Percentiles rank a stretch among this genome's conserved stretches.
phyloP scores from a whole-genome alignment of 64 coral and sea anemone genomes.

The Stichodactyla mertensii region DNA sequence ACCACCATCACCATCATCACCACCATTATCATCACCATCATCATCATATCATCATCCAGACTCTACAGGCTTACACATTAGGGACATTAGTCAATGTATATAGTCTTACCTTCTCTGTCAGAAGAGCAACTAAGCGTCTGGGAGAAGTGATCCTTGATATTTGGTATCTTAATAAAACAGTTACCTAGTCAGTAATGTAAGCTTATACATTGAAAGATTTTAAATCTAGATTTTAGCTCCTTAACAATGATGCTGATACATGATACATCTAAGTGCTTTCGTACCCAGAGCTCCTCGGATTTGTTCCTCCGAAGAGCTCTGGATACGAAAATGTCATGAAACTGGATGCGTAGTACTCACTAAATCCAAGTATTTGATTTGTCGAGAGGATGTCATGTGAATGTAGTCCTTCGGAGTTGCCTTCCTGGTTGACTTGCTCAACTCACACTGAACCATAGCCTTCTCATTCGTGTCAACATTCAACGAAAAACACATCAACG shows the following conservation, averaged over 20 bases:
- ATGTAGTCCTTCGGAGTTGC: neutral
- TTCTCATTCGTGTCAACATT: neutral
- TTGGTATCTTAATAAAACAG: neutral
- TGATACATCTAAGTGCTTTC: too few species aligned
- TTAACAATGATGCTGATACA: too few species aligned
- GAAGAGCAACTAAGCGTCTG: neutral
- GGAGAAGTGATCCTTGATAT: neutral
- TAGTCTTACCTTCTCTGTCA: neutral
- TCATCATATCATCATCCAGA: too few species aligned
- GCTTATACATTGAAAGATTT: too few species aligned
- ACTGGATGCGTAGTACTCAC: neutral
- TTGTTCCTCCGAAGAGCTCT: too few species aligned
- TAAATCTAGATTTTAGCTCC: too few species aligned
- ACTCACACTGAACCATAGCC: neutral
- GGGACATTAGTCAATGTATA: neutral
- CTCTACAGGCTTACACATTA: too few species aligned
- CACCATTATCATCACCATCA: too few species aligned
- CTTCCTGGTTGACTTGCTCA: neutral
- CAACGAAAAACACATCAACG: slow-evolving; percentile 5
- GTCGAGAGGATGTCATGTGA: neutral
- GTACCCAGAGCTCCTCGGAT: too few species aligned
- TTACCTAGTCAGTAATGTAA: too few species aligned
- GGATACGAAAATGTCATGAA: too few species aligned
- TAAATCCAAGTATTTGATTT: neutral
- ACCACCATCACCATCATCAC: too few species aligned